phyloP scores from a whole-genome alignment of 2,888 invertebrate genomes.

The Lithophane leautieri region DNA sequence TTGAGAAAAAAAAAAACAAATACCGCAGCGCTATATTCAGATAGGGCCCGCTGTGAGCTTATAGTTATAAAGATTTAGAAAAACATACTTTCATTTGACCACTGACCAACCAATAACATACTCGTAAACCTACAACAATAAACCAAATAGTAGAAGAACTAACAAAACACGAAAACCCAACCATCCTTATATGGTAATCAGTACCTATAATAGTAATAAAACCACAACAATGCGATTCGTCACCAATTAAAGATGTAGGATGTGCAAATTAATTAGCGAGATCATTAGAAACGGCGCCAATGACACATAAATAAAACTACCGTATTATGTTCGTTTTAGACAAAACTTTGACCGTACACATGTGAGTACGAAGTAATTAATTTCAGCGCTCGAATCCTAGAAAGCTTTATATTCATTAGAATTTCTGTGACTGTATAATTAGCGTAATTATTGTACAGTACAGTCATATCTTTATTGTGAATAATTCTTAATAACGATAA shows the following conservation, averaged over 20 bases:
- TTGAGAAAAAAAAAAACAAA: no score
- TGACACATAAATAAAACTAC: conserved; percentile 78
- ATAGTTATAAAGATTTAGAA: not conserved
- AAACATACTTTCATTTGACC: conserved; percentile 7
- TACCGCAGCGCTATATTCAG: no score
- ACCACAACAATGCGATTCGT: conserved; percentile 70
- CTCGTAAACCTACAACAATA: conserved; percentile 19
- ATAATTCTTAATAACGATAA: conserved; percentile 50
- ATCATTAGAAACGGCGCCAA: conserved; percentile 81
- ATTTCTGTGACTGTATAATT: conserved; percentile 60
- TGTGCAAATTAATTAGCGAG: conserved; percentile 82
- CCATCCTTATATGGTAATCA: conserved; percentile 48
- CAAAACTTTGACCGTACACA: conserved; percentile 73
- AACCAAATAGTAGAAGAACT: conserved; percentile 32
- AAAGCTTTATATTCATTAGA: conserved; percentile 55
- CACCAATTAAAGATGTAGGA: conserved; percentile 67
- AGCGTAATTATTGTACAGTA: conserved; percentile 34
- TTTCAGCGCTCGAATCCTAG: conserved; percentile 69
- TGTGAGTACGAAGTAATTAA: conserved; percentile 74
- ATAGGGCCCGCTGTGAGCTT: no score
- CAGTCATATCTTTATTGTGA: conserved; percentile 47
- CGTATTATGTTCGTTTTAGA: conserved; percentile 75
- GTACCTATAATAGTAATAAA: conserved; percentile 55
- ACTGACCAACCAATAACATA: not conserved
- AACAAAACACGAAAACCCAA: conserved; percentile 24